Conservation (phyloP, 2,113 vertebrate genomes). For the Otis tarda region DNA sequence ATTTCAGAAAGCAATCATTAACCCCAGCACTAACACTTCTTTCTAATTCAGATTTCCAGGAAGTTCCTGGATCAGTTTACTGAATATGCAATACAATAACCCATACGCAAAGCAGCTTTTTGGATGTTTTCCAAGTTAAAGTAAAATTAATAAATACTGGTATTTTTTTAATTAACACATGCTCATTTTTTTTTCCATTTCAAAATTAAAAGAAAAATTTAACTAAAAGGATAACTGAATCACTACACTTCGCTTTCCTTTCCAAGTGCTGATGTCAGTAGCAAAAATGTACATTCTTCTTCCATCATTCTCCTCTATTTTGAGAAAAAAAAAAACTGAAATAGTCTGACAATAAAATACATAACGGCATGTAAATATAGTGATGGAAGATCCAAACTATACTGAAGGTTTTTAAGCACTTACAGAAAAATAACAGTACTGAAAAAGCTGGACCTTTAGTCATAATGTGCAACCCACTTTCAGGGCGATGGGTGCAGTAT, state of each 20-base stretch:
- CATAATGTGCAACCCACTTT: background rate
- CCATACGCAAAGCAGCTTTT: background rate
- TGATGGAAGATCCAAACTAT: background rate
- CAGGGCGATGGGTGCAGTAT: background rate
- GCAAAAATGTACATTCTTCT: background rate
- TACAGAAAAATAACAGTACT: background rate
- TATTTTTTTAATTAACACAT: background rate
- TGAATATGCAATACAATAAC: background rate
- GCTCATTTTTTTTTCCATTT: background rate
- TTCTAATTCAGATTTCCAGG: background rate
- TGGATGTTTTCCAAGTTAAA: background rate
- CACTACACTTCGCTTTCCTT: background rate
- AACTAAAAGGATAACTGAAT: background rate
- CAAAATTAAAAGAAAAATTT: background rate
- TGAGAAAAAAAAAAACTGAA: background rate
- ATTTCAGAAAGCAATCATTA: background rate
- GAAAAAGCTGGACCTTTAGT: background rate
- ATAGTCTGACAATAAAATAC: background rate
- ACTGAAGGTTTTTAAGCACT: background rate
- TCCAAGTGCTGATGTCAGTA: background rate
- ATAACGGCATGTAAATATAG: background rate
- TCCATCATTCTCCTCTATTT: background rate
- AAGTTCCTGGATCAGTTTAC: background rate
- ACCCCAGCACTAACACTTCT: background rate
- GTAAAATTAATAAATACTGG: background rate